Evolutionary conservation across 2,888 invertebrate genomes (phyloP), one percentile per base, ranked within the genome.

Genomic region (Amiota minor): DNA sequence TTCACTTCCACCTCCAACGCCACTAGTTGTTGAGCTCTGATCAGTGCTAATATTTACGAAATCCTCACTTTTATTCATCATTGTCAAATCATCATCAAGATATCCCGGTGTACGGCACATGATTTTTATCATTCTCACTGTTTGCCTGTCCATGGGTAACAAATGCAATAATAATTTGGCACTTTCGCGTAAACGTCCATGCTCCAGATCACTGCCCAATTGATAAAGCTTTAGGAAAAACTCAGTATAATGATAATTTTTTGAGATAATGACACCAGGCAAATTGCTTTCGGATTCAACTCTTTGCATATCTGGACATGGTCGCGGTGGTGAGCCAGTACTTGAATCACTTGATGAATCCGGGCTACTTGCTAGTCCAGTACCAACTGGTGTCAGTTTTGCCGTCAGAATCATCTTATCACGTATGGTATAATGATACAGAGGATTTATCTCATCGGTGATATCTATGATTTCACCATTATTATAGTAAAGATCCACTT

Each of bases 321-420:
- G 94, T 87, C 96, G 93, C 78, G 96, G 97, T 1, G 97, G 97
- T 0, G 97, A 97, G 2, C 97, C 96, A 2, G 97, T 96, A 73
- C 97, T 97, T 80, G 97, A 97, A 89, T 98, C 98, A 73, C 97
- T 97, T 86, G 97, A 97, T 72, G 97, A 97, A 88, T 98, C 98
- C 72, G 96, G 96, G 74, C 95, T 95, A 83, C 95, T 95, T 23
- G 93, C 93, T 88, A 94, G 91, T 74, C 94, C 94, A 16, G 93
- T 91, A 84, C 93, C 93, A 55, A 93, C 92, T 84, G 94, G 95
- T 76, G 93, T 93, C 70, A 96, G 89, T 89, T 96, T 96, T 1
- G 94, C 96, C 59, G 94, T 94, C 77, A 96, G 91, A 87, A 97
- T 94, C 92, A 95, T 95, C 92, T 97, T 84, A 72, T 84, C 83